A percentile compares a stretch with the other conserved stretches of the same genome.
phyloP scores from a whole-genome alignment of 2,888 invertebrate genomes.

The Chaetogeoica ovagalla region DNA sequence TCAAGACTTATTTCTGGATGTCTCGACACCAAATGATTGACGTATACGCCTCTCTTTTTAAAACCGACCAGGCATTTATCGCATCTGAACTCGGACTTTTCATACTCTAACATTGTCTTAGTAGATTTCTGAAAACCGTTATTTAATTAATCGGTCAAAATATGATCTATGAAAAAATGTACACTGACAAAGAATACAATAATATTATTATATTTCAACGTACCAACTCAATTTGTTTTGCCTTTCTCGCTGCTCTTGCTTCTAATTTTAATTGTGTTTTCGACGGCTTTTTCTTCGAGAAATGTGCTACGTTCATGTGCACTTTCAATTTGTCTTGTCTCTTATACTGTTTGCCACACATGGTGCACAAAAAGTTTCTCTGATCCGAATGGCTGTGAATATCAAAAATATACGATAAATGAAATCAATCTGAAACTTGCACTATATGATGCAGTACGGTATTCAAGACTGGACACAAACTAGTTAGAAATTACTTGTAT shows the following conservation, averaged over 20 bases:
- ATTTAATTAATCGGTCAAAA: too few relatives aligned
- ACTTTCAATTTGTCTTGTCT: slow-evolving; percentile 75
- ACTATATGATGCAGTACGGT: too few relatives aligned
- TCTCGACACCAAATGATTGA: slow-evolving; percentile 81
- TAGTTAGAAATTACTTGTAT: too few relatives aligned
- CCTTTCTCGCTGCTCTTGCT: slow-evolving; percentile 22
- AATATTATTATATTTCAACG: not conserved
- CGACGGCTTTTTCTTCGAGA: slow-evolving; percentile 60
- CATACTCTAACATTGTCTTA: slow-evolving; percentile 36
- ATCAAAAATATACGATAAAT: not conserved
- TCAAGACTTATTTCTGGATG: slow-evolving; percentile 70
- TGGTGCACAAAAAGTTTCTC: slow-evolving; percentile 73
- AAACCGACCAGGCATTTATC: slow-evolving; percentile 75
- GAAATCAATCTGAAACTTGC: too few relatives aligned
- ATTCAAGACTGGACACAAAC: too few relatives aligned
- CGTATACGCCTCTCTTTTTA: slow-evolving; percentile 81
- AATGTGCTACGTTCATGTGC: slow-evolving; percentile 72
- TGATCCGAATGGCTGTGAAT: slow-evolving; percentile 65
- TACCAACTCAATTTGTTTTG: slow-evolving; percentile 55
- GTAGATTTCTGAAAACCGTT: slow-evolving; percentile 16
- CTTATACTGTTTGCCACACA: slow-evolving; percentile 77
- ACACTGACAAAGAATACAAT: too few relatives aligned
- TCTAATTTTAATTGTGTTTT: slow-evolving; percentile 57
- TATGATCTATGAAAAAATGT: too few relatives aligned
- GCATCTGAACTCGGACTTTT: slow-evolving; percentile 67